These are phyloP conservation scores for Silurus glanis DNA, from an alignment of 2,113 vertebrate species.

Conservation along the genomic window DNA sequence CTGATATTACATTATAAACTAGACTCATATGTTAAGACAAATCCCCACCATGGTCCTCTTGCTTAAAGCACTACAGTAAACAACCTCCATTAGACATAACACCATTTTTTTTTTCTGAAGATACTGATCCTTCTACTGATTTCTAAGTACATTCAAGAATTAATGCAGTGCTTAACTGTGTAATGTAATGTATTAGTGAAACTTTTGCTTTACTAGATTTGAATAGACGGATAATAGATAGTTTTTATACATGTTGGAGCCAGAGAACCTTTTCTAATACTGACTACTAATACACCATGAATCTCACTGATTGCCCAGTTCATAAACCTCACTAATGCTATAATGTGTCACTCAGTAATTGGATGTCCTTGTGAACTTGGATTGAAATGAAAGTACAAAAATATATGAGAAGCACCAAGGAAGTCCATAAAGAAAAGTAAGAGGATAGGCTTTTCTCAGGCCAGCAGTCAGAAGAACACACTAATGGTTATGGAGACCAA, in stretches of 20 bases:
- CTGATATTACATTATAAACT: not conserved
- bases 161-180: not conserved
- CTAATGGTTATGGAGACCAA: not conserved
- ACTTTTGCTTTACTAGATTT: not conserved
- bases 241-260: not conserved
- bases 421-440: not conserved
- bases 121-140: not conserved
- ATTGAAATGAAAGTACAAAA: not conserved
- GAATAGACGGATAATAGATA: too few species aligned
- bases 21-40: not conserved
- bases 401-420: not conserved
- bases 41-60: not conserved
- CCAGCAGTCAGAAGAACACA: not conserved
- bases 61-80: too few species aligned
- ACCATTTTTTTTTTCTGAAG: not conserved
- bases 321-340: not conserved
- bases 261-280: not conserved
- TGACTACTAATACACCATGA: not conserved
- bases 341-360: slow-evolving; percentile 7
- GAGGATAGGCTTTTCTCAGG: not conserved
- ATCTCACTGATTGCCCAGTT: slow-evolving; percentile 2
- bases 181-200: not conserved
- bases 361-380: not conserved
- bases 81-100: not conserved
- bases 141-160: not conserved